Evolutionary conservation across 2,888 invertebrate genomes (phyloP).

Genomic region (Caenorhabditis wallacei): DNA sequence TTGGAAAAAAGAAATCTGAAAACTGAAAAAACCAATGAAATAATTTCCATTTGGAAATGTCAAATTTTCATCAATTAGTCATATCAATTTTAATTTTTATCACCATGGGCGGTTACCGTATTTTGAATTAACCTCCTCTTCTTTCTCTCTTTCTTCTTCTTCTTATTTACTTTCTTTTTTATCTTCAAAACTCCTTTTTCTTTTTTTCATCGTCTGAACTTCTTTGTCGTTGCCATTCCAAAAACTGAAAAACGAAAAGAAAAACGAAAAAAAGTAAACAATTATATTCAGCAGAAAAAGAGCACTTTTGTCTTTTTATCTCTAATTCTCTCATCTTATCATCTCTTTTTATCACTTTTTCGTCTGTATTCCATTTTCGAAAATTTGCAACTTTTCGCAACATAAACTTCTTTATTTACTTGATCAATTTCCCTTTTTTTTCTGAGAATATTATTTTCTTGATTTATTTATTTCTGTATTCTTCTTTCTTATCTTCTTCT

Average conservation of each 20-base stretch:
- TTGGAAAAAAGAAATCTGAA: no score
- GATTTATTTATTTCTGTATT: conserved; percentile 6
- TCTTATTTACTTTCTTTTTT: no score
- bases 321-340: conserved; percentile 35
- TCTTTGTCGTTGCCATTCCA: conserved; percentile 30
- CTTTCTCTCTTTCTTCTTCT: no score
- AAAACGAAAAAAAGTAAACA: conserved; percentile 11
- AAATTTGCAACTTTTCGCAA: conserved; percentile 25
- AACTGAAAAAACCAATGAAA: no score
- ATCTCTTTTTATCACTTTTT: conserved; percentile 7
- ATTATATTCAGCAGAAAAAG: conserved; percentile 9
- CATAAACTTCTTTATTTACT: conserved; percentile 14
- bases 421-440: background rate
- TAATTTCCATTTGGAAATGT: no score
- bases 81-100: no score
- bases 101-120: no score
- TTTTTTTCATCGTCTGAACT: conserved; percentile 36
- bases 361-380: background rate
- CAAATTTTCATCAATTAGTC: no score
- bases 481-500: conserved; percentile 19
- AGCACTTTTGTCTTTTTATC: conserved; percentile 20
- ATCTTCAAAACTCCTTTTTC: background rate
- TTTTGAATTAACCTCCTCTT: no score
- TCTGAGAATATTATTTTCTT: background rate
- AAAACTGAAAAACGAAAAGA: background rate